Base-by-base conservation (phyloP, 1,140 invertebrate genomes). In the Rhopalosiphum maidis region DNA sequence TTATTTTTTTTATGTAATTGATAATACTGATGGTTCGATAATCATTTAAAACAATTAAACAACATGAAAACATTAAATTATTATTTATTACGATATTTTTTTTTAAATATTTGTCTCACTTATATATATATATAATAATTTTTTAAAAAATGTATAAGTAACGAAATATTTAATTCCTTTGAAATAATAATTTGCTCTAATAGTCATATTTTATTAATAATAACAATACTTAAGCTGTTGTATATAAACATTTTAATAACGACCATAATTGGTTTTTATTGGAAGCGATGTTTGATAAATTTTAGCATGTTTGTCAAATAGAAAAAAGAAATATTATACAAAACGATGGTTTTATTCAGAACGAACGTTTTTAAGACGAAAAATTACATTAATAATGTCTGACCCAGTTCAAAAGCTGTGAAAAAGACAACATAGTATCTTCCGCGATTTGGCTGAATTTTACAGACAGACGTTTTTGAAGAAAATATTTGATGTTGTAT, bases 351-450 rank as follows among this genome's bases (percentile, higher is more conserved):
- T 88, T 88, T 88, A 88, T 88, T 88, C n/a, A 51, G 87, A 54
- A 54, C n/a, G 87, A 88, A 37, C 46, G n/a, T 88, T 88, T 88
- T 88, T 88, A 87, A 48, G 43, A n/a, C 25, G 46, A 87, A 48
- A 87, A 87, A 87, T 87, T 87, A 87, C 86, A 87, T 87, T 87
- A 87, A n/a, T 87, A 87, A 87, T 87, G 46, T 48, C 43, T 48
- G 86, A 87, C 86, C 35, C n/a, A 88, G 87, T 88, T 48, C 48
- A 54, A 54, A 48, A 88, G 48, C 6, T 88, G 87, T 37, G 87
- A 88, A 51, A 88, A 54, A 35, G n/a, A 88, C 23, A 37, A 48
- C 21, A 88, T 77, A 60, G 46, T 54, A 21, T 35, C n/a, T 35
- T 51, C n/a, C 8, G 87, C n/a, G 46, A 88, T 51, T 51, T 37